Evolutionary conservation across 2,888 invertebrate species (phyloP).

Genomic region (Corbicula japonica): DNA sequence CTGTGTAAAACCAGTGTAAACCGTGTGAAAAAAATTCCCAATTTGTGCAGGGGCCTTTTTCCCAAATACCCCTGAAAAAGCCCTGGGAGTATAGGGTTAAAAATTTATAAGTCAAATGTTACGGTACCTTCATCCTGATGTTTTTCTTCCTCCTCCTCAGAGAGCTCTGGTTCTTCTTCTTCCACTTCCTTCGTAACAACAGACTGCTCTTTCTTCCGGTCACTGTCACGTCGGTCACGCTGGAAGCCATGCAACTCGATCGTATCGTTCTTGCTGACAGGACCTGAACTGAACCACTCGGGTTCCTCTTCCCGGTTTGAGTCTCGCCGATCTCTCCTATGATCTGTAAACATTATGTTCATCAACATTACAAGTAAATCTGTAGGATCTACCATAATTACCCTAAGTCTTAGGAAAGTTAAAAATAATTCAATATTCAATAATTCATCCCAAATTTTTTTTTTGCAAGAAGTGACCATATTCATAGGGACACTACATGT

Average conservation of each 20-base stretch:
- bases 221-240: slow-evolving; percentile 64
- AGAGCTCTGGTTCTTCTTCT: slow-evolving; percentile 43
- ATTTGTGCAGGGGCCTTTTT: no score
- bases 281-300: slow-evolving; percentile 95
- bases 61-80: no score
- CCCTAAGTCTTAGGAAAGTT: no score
- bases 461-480: no score
- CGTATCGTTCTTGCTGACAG: slow-evolving; percentile 95
- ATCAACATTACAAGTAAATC: no score
- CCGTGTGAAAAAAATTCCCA: background rate
- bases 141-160: slow-evolving; percentile 55
- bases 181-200: slow-evolving; percentile 16
- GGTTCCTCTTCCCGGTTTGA: slow-evolving; percentile 91
- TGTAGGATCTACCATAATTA: no score
- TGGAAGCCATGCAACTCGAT: slow-evolving; percentile 98
- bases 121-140: slow-evolving; percentile 36
- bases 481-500: no score
- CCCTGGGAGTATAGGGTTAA: no score
- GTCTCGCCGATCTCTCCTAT: slow-evolving; percentile 35
- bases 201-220: slow-evolving; percentile 12
- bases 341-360: no score
- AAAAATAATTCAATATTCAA: no score
- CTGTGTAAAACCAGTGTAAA: background rate
- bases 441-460: no score
- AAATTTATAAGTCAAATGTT: no score